A percentile compares a stretch with the other conserved stretches of the same genome.
Conservation (phyloP, 2,888 invertebrate genomes). For the Sinohyriopsis cumingii region DNA sequence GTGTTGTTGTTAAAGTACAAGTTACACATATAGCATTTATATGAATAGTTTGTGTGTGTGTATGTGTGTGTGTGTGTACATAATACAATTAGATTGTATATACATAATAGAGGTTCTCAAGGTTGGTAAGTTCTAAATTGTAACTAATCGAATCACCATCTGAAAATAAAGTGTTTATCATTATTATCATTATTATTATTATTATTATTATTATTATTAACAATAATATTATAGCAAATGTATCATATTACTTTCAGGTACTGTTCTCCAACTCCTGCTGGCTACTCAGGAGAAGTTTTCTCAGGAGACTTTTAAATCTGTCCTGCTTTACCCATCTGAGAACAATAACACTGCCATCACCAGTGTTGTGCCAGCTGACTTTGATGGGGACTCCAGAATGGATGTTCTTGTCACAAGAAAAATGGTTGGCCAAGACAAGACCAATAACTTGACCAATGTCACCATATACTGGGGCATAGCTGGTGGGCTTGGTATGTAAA, state of each 20-base stretch:
- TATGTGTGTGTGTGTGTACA: no score
- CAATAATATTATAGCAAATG: background rate
- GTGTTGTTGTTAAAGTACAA: no score
- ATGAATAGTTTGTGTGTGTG: no score
- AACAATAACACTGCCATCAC: slow-evolving; percentile 66
- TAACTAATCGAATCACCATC: no score
- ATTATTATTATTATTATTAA: no score
- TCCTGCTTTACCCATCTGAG: slow-evolving; percentile 28
- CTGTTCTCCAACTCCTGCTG: slow-evolving; percentile 42
- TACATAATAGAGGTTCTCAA: no score
- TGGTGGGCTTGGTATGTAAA: slow-evolving; percentile 8
- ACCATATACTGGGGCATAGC: slow-evolving; percentile 54
- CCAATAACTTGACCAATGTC: background rate
- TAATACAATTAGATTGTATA: no score
- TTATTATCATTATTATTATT: background rate
- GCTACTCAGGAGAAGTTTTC: slow-evolving; percentile 44
- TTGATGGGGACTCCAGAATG: slow-evolving; percentile 95
- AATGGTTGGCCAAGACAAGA: slow-evolving; percentile 2
- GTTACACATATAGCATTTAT: no score
- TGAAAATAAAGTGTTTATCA: no score
- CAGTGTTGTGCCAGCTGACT: slow-evolving; percentile 93
- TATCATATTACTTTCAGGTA: slow-evolving; percentile 35
- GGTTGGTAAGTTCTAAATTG: no score
- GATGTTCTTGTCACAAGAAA: slow-evolving; percentile 83
- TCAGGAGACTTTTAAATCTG: slow-evolving; percentile 36